These are phyloP conservation scores for Craseonycteris thonglongyai DNA, from an alignment of 2,113 vertebrate species.

Conservation along the genomic window DNA sequence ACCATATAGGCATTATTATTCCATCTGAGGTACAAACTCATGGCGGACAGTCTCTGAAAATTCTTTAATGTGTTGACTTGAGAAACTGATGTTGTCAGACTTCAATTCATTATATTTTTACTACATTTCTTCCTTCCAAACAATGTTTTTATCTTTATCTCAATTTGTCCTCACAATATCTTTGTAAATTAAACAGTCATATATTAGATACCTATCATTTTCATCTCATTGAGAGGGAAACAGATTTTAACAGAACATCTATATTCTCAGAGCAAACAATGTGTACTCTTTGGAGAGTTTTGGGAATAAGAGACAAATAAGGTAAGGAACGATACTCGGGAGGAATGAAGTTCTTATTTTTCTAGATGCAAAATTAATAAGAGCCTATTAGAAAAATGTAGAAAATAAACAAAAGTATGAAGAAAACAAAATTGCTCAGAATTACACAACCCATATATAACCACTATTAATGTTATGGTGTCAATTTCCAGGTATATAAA, in stretches of 20 bases:
- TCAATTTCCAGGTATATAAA: neutral
- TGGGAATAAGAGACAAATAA: neutral
- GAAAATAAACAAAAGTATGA: neutral
- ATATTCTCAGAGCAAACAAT: neutral
- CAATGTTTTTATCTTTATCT: conserved; percentile 26
- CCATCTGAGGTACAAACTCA: neutral
- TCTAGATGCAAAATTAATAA: neutral
- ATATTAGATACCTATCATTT: neutral
- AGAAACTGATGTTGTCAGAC: neutral
- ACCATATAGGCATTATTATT: neutral
- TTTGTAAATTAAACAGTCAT: neutral
- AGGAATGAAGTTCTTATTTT: neutral
- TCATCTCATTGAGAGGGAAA: neutral
- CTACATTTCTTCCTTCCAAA: conserved; percentile 9
- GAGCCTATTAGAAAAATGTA: neutral
- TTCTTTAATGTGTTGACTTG: neutral
- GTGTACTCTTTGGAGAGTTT: neutral
- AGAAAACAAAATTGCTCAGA: neutral
- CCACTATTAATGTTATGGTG: neutral
- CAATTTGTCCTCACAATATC: neutral
- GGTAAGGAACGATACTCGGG: neutral
- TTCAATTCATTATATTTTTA: conserved; percentile 20
- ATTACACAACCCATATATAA: neutral
- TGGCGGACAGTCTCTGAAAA: neutral
- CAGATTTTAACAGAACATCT: neutral